Evolutionary conservation across 2,113 vertebrate genomes (phyloP).

Genomic region (Ophthalmolycus amberensis): DNA sequence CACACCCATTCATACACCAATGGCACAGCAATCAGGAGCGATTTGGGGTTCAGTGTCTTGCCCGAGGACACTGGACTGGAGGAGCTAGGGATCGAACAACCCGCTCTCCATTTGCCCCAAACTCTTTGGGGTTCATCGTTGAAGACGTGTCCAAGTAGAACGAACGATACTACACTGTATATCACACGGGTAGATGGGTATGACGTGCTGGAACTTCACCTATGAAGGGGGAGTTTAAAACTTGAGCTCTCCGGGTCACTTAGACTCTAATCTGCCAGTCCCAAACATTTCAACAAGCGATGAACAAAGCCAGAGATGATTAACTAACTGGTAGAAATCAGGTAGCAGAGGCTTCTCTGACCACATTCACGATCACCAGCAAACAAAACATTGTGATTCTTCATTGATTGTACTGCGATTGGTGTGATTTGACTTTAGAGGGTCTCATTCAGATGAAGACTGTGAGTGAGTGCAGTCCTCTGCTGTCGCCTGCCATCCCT

Average conservation of each 20-base stretch:
- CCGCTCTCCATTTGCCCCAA: neutral
- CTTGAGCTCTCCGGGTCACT: neutral
- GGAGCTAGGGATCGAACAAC: neutral
- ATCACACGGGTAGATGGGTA: neutral
- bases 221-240: neutral
- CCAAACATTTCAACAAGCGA: conserved; percentile 12
- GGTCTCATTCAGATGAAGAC: conserved; percentile 46
- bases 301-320: conserved; percentile 28
- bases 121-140: neutral
- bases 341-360: conserved; percentile 10
- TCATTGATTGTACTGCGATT: conserved; percentile 49
- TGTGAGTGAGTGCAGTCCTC: conserved; percentile 42
- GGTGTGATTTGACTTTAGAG: conserved; percentile 43
- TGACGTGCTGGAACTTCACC: neutral
- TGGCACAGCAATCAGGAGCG: neutral
- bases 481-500: conserved; percentile 39
- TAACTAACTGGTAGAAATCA: conserved; percentile 36
- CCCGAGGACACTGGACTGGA: neutral
- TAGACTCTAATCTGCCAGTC: neutral
- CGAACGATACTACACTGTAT: too few relatives aligned
- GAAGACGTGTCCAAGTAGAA: neutral
- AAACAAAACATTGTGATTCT: conserved; percentile 38
- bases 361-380: conserved; percentile 7
- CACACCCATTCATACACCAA: neutral
- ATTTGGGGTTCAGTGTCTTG: neutral